These are phyloP conservation scores for Neomicropteryx cornuta DNA, from an alignment of 1,140 invertebrate genomes.

Conservation along the genomic window DNA sequence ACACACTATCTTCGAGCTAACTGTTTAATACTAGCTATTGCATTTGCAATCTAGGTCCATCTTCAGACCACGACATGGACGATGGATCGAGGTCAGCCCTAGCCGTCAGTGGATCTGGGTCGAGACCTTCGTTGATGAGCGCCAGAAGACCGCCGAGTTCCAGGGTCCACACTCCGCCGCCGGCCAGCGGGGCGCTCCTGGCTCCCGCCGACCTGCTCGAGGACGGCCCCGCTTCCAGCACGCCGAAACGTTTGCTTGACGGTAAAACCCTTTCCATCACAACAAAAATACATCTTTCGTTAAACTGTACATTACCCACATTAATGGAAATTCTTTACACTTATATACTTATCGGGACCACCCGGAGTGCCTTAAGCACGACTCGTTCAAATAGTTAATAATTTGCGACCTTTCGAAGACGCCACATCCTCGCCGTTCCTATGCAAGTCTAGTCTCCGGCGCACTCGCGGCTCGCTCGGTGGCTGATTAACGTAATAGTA, in stretches of 20 bases:
- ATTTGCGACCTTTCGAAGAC: conserved; percentile 36
- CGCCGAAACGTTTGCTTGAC: conserved; percentile 52
- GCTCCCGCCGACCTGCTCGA: conserved; percentile 49
- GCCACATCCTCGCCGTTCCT: no score
- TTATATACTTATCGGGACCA: no score
- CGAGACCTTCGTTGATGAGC: conserved; percentile 33
- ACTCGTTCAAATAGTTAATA: no score
- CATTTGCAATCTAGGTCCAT: conserved; percentile 17
- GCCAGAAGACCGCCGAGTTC: conserved; percentile 42
- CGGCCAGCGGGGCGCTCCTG: conserved; percentile 45
- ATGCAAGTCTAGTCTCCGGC: no score
- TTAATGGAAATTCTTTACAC: conserved; percentile 31
- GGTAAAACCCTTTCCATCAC: conserved; percentile 28
- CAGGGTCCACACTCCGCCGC: conserved; percentile 52
- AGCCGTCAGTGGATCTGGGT: conserved; percentile 45
- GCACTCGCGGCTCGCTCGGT: no score
- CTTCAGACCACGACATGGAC: conserved; percentile 51
- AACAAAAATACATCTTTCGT: neutral
- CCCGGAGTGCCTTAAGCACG: no score
- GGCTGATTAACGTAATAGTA: no score
- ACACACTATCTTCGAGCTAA: conserved; percentile 1
- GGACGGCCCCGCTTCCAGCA: conserved; percentile 55
- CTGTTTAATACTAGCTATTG: neutral
- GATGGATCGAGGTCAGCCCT: conserved; percentile 57
- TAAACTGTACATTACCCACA: neutral